A percentile compares a stretch with the other conserved stretches of the same genome.
phyloP scores from a whole-genome alignment of 2,113 vertebrate species.

The Prunella fulvescens region DNA sequence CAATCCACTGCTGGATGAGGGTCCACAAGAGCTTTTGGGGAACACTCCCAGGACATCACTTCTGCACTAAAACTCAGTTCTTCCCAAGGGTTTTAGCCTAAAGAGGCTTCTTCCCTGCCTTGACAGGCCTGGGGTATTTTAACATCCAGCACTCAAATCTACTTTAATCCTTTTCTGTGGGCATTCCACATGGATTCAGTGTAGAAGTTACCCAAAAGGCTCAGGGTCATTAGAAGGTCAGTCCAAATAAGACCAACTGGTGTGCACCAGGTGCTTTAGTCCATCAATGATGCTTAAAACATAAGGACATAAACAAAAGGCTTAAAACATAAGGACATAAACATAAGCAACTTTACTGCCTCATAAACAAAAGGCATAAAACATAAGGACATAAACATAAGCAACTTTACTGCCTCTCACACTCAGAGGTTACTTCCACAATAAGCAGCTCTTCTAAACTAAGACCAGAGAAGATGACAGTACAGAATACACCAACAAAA shows the following conservation, averaged over 20 bases:
- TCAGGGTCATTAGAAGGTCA: not conserved
- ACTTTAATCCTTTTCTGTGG: not conserved
- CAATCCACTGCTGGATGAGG: not conserved
- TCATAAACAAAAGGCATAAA: too few relatives aligned
- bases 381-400: not conserved
- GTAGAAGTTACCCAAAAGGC: not conserved
- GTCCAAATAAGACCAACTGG: not conserved
- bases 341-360: too few relatives aligned
- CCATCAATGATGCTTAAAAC: not conserved
- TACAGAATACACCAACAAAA: not conserved
- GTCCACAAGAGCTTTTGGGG: not conserved
- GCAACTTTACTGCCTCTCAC: not conserved
- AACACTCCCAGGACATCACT: not conserved
- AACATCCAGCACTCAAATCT: not conserved
- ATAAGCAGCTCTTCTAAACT: not conserved
- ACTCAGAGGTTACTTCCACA: not conserved
- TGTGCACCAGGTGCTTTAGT: not conserved
- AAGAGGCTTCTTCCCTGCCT: not conserved
- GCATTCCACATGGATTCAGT: not conserved
- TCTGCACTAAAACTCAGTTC: not conserved
- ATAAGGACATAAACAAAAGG: too few relatives aligned
- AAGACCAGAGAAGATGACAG: not conserved
- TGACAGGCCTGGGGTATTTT: not conserved
- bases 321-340: too few relatives aligned
- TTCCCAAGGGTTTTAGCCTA: not conserved